Percentiles rank a stretch among this genome's conserved stretches.
Conservation (phyloP, 92 coral and sea anemone genomes). For the Chrysogorgia sp. region DNA sequence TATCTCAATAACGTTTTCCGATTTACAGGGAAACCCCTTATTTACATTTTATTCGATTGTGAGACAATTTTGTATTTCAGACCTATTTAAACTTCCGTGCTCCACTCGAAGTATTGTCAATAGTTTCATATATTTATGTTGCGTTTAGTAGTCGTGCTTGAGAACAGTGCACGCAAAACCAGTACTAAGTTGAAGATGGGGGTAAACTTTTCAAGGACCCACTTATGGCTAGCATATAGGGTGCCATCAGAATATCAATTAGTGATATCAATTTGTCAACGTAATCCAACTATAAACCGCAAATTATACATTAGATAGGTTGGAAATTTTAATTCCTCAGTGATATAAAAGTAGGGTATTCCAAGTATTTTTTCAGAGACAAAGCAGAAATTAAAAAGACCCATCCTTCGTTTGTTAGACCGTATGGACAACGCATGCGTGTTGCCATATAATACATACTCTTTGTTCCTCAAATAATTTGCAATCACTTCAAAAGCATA, state of each 20-base stretch:
- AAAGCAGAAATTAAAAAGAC: neutral
- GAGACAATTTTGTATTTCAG: too few relatives aligned
- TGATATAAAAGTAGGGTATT: neutral
- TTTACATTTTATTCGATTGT: too few relatives aligned
- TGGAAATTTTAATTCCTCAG: too few relatives aligned
- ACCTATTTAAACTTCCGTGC: too few relatives aligned
- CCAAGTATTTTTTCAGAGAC: conserved; percentile 1
- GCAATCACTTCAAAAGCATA: conserved; percentile 23
- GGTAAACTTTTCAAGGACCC: neutral
- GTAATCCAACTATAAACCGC: conserved; percentile 1
- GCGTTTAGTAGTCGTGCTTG: too few relatives aligned
- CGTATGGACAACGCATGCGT: neutral
- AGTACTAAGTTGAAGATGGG: too few relatives aligned
- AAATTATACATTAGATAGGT: too few relatives aligned
- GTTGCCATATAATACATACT: neutral
- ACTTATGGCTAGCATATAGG: neutral
- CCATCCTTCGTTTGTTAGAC: neutral
- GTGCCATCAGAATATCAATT: neutral
- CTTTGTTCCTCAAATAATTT: neutral
- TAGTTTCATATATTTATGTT: too few relatives aligned
- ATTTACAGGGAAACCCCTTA: too few relatives aligned
- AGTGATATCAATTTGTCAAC: neutral
- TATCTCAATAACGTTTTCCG: too few relatives aligned
- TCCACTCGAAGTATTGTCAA: too few relatives aligned
- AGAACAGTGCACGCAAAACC: too few relatives aligned